phyloP scores from a whole-genome alignment of 1,140 invertebrate genomes.

The Caenorhabditis tropicalis region DNA sequence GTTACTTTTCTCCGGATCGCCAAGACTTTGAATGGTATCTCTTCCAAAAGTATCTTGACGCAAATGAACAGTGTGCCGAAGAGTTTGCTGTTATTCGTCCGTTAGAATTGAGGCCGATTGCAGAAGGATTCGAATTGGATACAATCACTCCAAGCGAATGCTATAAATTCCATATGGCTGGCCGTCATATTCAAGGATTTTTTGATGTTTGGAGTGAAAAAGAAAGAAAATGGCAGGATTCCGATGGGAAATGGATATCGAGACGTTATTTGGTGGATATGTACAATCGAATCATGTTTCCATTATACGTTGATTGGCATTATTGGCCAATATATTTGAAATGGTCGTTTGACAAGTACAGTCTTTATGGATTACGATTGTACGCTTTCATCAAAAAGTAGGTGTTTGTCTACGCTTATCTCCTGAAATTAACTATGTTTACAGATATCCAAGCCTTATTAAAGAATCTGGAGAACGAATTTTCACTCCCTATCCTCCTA shows the following conservation, averaged over 20 bases:
- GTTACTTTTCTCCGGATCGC: neutral
- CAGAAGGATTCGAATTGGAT: neutral
- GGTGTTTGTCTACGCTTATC: neutral
- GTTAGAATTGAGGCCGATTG: neutral
- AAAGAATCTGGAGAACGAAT: too few species aligned
- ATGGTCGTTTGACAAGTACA: conserved; percentile 14
- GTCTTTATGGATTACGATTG: neutral
- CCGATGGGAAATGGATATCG: neutral
- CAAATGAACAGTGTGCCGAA: neutral
- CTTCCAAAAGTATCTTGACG: neutral
- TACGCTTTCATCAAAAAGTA: neutral
- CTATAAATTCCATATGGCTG: neutral
- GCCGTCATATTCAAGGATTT: conserved; percentile 2
- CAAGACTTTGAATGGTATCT: neutral
- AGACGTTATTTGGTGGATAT: conserved; percentile 21
- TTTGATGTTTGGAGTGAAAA: neutral
- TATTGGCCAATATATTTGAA: neutral
- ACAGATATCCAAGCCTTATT: too few species aligned
- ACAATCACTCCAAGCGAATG: neutral
- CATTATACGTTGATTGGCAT: neutral
- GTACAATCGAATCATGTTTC: conserved; percentile 13
- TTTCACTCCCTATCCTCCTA: too few species aligned
- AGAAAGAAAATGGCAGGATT: neutral
- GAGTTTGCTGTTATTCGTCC: neutral
- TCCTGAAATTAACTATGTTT: too few species aligned